These are phyloP conservation scores for Mus minutoides DNA, from an alignment of 2,797 vertebrate species.

Conservation along the genomic window DNA sequence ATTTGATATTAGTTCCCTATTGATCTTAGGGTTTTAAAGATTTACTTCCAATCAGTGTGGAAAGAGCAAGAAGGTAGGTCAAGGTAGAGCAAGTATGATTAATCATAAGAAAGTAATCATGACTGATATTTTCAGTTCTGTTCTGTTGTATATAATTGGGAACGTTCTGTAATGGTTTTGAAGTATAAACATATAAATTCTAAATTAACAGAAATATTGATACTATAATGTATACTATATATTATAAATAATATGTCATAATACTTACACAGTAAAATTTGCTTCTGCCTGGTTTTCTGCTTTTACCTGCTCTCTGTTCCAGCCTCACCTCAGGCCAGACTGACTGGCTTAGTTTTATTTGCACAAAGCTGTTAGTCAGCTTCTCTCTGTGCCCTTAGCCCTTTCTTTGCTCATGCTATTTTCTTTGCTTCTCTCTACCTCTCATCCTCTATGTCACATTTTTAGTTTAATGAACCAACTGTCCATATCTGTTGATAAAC, in stretches of 20 bases:
- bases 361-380: background rate
- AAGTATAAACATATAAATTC: constrained; percentile 31
- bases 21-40: background rate
- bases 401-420: background rate
- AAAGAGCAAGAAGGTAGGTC: background rate
- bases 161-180: constrained; percentile 24
- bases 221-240: background rate
- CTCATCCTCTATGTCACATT: background rate
- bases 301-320: background rate
- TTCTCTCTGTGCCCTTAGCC: background rate
- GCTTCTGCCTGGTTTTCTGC: background rate
- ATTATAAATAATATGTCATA: background rate
- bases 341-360: background rate
- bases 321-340: background rate
- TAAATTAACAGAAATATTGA: background rate
- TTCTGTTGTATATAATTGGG: background rate
- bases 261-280: background rate
- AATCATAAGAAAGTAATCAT: background rate
- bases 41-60: background rate
- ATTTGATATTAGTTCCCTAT: too few species aligned
- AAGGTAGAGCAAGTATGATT: background rate
- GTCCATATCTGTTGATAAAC: background rate
- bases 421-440: background rate
- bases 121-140: background rate
- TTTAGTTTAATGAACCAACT: background rate